Conservation (phyloP, 2,888 invertebrate species). For the Antitype chi region DNA sequence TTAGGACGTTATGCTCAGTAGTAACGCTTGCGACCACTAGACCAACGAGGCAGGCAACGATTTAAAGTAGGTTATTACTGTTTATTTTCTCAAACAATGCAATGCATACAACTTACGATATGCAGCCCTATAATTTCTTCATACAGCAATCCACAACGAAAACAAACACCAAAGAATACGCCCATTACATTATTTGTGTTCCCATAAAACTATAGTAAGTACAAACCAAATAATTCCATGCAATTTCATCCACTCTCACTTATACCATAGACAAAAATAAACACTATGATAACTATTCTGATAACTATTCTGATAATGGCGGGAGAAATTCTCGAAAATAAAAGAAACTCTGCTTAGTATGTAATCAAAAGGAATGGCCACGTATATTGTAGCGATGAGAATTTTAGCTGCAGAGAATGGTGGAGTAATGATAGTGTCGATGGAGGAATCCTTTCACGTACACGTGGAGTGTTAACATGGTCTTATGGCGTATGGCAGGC, state of each 20-base stretch:
- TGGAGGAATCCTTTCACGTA: slow-evolving; percentile 9
- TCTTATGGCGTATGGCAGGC: not conserved
- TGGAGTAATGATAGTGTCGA: slow-evolving; percentile 36
- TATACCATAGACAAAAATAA: slow-evolving; percentile 25
- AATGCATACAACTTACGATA: not conserved
- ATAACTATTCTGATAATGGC: slow-evolving; percentile 16
- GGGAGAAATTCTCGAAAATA: slow-evolving; percentile 13
- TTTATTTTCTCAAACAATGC: not conserved
- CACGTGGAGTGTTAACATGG: slow-evolving; percentile 3
- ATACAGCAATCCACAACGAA: slow-evolving; percentile 15
- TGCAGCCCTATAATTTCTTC: slow-evolving; percentile 23
- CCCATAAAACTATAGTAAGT: not conserved
- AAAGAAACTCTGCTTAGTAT: slow-evolving; percentile 5
- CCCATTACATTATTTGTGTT: slow-evolving; percentile 22
- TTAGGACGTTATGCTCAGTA: too few species aligned
- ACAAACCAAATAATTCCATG: slow-evolving; percentile 5
- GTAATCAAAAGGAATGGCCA: slow-evolving; percentile 8
- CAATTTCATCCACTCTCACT: slow-evolving; percentile 35
- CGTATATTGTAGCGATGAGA: slow-evolving; percentile 19
- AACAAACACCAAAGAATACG: slow-evolving; percentile 18
- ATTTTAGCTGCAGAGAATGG: slow-evolving; percentile 1
- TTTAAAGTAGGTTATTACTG: not conserved
- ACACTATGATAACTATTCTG: slow-evolving; percentile 13
- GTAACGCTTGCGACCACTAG: too few species aligned
- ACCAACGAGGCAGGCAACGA: too few species aligned